Percentiles rank a stretch among this genome's conserved stretches.
These are phyloP conservation scores for Saturnia pavonia DNA, from an alignment of 2,888 invertebrate species.

Conservation along the genomic window DNA sequence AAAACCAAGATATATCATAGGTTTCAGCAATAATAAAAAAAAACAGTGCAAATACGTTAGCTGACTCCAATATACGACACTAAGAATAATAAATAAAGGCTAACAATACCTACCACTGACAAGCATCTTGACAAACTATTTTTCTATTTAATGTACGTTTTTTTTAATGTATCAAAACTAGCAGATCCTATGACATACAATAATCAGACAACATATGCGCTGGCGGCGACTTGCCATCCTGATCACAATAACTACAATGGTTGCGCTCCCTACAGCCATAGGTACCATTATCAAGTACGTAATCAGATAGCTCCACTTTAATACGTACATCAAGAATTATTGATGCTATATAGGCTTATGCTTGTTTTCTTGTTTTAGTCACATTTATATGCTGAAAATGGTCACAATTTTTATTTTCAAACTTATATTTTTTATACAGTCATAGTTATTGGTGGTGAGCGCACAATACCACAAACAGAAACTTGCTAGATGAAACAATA, in stretches of 20 bases:
- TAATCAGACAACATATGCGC: constrained; percentile 69
- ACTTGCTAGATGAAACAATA: too few relatives aligned
- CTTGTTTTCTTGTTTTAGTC: background rate
- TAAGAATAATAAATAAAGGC: too few relatives aligned
- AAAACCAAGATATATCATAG: background rate
- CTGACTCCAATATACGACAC: too few relatives aligned
- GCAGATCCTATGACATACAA: constrained; percentile 23
- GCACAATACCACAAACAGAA: too few relatives aligned
- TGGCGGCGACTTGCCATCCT: constrained; percentile 64
- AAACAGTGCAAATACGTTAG: too few relatives aligned
- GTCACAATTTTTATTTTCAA: background rate
- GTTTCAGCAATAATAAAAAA: background rate
- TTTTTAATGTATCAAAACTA: constrained; percentile 47
- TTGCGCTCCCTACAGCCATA: constrained; percentile 50
- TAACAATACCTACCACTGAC: too few relatives aligned
- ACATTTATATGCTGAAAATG: background rate
- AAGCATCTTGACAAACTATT: too few relatives aligned
- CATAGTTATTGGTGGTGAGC: too few relatives aligned
- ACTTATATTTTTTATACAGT: background rate
- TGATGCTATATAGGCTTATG: background rate
- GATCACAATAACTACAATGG: constrained; percentile 69
- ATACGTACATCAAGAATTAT: background rate
- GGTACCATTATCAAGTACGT: constrained; percentile 59
- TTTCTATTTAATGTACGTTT: background rate
- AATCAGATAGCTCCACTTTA: constrained; percentile 61